Evolutionary conservation across 2,888 invertebrate species (phyloP), one percentile per base, ranked within the genome.

Genomic region (Leptopterna dolabrata): DNA sequence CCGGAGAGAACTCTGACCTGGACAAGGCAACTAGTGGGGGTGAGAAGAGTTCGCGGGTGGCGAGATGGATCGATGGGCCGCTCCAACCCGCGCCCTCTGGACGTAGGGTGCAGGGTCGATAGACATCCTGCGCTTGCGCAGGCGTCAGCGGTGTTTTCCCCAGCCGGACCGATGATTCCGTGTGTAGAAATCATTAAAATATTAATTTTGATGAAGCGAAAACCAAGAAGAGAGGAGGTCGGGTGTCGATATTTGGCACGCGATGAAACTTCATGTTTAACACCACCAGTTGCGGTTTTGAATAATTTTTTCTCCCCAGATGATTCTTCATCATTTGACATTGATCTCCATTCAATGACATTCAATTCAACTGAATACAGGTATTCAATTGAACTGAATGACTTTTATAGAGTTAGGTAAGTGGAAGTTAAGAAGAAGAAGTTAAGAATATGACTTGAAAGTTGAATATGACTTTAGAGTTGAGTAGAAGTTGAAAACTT

Each of bases 11-110:
- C 71, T 87, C 83, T 87, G 88, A 88, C 88, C 88, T 87, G 87
- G 87, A 85, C 88, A 87, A 88, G 88, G 88, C 88, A 88, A 88
- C 88, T 88, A 71, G 87, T 88, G 88, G 88, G 70, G 87, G 87
- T 41, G 87, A 76, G 45, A 55, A 27, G 24, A 76, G 55, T 14
- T 19, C 41, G 19, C n/a, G 47, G 76, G 43, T 13, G 63, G 86
- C 14, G 76, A 76, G 70, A 87, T 29, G 47, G 73, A 47, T 71
- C 76, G 76, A 76, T 76, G 30, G 14, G n/a, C 7, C 30, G 11
- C 76, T 27, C 76, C 78, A 29, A 43, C 81, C 2, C 4, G 29
- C n/a, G 29, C 27, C n/a, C 1, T 0, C 6, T n/a, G n/a, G n/a
- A n/a, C n/a, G n/a, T n/a, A n/a, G n/a, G n/a, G n/a, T n/a, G 7